Evolutionary conservation across 2,888 invertebrate species (phyloP), one percentile per base, ranked within the genome.

Genomic region (Diabrotica balteata): DNA sequence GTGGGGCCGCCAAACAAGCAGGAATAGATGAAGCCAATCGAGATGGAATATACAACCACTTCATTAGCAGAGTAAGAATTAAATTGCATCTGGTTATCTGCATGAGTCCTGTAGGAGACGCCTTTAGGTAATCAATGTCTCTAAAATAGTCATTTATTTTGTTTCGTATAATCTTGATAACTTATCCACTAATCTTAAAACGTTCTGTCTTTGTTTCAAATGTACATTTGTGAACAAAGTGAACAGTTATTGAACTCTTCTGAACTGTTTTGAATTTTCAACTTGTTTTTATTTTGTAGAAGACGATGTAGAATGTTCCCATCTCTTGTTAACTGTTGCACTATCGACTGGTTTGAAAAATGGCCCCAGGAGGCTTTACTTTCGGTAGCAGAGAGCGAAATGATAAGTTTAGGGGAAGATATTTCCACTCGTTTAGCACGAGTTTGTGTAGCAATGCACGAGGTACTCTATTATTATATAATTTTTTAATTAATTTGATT

Each of bases 251-350:
- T 58, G 10, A 52, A n/a, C 8, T 51, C 32, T 45, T 11, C 10
- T 55, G 7, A 22, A 32, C 7, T 6, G 53, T 22, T 17, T 6
- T 7, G 8, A 62, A 44, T 44, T 17, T n/a, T 49, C 42, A 17
- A 47, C 17, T 17, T 4, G 32, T 32, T 32, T 32, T 32, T 32
- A 32, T 57, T 45, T 84, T 79, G 82, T 78, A 91, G 94, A 70
- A 90, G 93, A 51, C 88, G 96, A 7, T 93, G 96, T 76, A 90
- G 96, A 53, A 96, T 96, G 93, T 97, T 96, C 82, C 97, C 97
- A 0, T 96, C 96, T 0, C 85, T 97, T 72, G 93, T 96, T 7
- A 97, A 96, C 84, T 96, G 96, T 80, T 96, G 96, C 79, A 95
- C 95, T 0, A 96, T 97, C 67, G 95, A 97, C 82, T 97, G 97